phyloP scores from a whole-genome alignment of 2,888 invertebrate species.

The Lepidocyrtoides sp. region DNA sequence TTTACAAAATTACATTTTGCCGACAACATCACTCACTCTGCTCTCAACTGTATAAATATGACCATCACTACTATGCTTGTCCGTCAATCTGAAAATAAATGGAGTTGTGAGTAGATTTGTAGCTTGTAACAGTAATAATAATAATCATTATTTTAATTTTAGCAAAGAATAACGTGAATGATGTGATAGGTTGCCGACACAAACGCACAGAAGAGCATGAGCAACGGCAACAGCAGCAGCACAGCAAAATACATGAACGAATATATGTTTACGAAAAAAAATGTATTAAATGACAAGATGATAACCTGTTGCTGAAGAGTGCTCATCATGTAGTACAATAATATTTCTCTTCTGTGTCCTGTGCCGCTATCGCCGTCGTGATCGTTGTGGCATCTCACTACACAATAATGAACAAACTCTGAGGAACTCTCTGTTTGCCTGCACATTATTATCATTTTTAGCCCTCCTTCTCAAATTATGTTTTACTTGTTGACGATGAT shows the following conservation, averaged over 20 bases:
- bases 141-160: slow-evolving; percentile 58
- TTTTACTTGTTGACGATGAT: slow-evolving; percentile 11
- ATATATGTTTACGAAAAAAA: slow-evolving; percentile 35
- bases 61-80: background rate
- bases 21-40: slow-evolving; percentile 28
- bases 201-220: slow-evolving; percentile 15
- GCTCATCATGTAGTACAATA: background rate
- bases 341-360: background rate
- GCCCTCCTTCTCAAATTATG: slow-evolving; percentile 10
- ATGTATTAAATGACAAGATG: slow-evolving; percentile 60
- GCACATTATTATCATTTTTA: background rate
- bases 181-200: slow-evolving; percentile 69
- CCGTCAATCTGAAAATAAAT: slow-evolving; percentile 11
- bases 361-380: slow-evolving; percentile 20
- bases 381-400: background rate
- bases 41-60: background rate
- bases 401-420: background rate
- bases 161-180: slow-evolving; percentile 42
- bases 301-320: slow-evolving; percentile 58
- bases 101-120: slow-evolving; percentile 31
- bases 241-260: background rate
- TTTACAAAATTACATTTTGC: slow-evolving; percentile 20
- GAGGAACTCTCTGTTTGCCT: background rate
- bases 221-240: too few species aligned
- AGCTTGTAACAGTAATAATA: slow-evolving; percentile 43